A percentile compares a stretch with the other conserved stretches of the same genome.
Evolutionary conservation across 1,140 invertebrate species (phyloP).

Genomic region (Hylyphantes graminicola): DNA sequence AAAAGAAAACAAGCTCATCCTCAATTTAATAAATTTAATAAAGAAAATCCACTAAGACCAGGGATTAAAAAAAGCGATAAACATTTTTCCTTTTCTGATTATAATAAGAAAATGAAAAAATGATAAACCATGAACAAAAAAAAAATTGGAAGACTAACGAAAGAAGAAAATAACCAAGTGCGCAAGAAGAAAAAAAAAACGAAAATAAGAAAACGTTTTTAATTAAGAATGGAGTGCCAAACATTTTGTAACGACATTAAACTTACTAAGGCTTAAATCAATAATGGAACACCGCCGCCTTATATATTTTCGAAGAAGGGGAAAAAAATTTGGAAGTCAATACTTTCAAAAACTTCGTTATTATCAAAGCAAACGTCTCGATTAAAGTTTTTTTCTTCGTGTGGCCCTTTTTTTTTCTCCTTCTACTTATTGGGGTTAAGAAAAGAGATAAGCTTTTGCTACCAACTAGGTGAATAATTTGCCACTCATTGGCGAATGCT

Average conservation of each 20-base stretch:
- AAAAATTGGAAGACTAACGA: slow-evolving; percentile 36
- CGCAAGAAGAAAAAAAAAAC: slow-evolving; percentile 30
- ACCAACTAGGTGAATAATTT: slow-evolving; percentile 57
- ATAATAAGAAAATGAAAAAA: slow-evolving; percentile 61
- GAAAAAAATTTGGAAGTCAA: slow-evolving; percentile 58
- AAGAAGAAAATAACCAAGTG: slow-evolving; percentile 55
- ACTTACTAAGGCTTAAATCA: slow-evolving; percentile 57
- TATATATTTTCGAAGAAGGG: slow-evolving; percentile 51
- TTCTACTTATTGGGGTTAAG: slow-evolving; percentile 50
- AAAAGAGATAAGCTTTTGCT: slow-evolving; percentile 53
- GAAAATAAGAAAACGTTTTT: slow-evolving; percentile 61
- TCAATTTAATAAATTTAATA: slow-evolving; percentile 60
- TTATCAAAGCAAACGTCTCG: slow-evolving; percentile 60
- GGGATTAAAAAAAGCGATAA: slow-evolving; percentile 61
- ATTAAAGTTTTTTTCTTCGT: slow-evolving; percentile 49
- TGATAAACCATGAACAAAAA: slow-evolving; percentile 42
- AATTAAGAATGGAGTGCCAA: slow-evolving; percentile 60
- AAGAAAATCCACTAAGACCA: slow-evolving; percentile 59
- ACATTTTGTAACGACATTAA: slow-evolving; percentile 61
- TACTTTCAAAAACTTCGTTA: slow-evolving; percentile 60
- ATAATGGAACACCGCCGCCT: slow-evolving; percentile 54
- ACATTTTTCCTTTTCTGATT: slow-evolving; percentile 61
- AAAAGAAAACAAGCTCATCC: slow-evolving; percentile 51
- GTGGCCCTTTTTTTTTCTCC: not conserved
- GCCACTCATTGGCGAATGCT: slow-evolving; percentile 51